Evolutionary conservation across 2,888 invertebrate genomes (phyloP).

Genomic region (Pycnomerus fuliginosus): DNA sequence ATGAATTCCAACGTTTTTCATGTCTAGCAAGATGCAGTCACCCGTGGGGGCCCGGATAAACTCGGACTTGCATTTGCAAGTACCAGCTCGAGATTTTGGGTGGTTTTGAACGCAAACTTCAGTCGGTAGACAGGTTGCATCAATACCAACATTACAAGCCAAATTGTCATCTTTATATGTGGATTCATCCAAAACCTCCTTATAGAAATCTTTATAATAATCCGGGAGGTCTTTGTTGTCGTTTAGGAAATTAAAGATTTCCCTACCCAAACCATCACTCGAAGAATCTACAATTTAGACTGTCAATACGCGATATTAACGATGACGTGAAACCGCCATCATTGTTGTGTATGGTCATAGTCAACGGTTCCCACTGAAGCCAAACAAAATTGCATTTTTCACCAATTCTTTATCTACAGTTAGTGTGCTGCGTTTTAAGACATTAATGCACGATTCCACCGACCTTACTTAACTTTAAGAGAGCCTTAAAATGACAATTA

Average conservation of each 20-base stretch:
- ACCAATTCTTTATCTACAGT: background rate
- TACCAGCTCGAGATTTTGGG: slow-evolving; percentile 57
- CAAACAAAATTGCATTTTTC: background rate
- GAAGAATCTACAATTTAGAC: slow-evolving; percentile 15
- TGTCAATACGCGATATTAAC: background rate
- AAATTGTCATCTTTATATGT: slow-evolving; percentile 31
- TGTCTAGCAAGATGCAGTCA: slow-evolving; percentile 37
- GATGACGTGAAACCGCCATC: too few relatives aligned
- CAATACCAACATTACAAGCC: slow-evolving; percentile 61
- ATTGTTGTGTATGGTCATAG: too few relatives aligned
- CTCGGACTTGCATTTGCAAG: slow-evolving; percentile 71
- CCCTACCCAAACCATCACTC: slow-evolving; percentile 21
- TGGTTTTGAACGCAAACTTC: slow-evolving; percentile 66
- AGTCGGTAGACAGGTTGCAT: slow-evolving; percentile 64
- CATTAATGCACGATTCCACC: too few relatives aligned
- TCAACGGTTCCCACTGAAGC: too few relatives aligned
- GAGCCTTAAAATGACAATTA: too few relatives aligned
- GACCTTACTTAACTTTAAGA: too few relatives aligned
- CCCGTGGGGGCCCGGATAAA: slow-evolving; percentile 55
- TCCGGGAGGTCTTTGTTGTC: slow-evolving; percentile 29
- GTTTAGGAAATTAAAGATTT: slow-evolving; percentile 26
- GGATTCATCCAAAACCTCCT: slow-evolving; percentile 55
- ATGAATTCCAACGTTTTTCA: slow-evolving; percentile 48
- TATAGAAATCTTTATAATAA: slow-evolving; percentile 36
- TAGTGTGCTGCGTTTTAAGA: too few relatives aligned